A percentile compares a stretch with the other conserved stretches of the same genome.
These are phyloP conservation scores for Psophia crepitans DNA, from an alignment of 2,113 vertebrate genomes.

Conservation along the genomic window DNA sequence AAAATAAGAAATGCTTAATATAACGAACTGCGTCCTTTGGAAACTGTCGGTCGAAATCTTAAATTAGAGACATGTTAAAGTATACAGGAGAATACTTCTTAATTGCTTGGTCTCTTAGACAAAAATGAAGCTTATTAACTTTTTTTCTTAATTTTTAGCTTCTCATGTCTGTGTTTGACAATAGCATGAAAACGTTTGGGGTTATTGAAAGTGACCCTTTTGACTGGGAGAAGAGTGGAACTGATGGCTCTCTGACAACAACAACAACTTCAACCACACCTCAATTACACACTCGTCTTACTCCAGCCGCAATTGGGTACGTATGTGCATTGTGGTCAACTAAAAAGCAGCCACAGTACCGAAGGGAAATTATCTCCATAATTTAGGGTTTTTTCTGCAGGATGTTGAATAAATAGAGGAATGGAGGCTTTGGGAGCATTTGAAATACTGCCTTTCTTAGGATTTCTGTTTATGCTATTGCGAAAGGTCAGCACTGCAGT, in stretches of 20 bases:
- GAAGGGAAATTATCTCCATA: neutral
- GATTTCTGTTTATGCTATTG: neutral
- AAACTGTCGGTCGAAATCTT: neutral
- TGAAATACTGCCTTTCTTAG: neutral
- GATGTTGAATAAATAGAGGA: neutral
- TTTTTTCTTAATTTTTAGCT: slow-evolving; percentile 76
- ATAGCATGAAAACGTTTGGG: slow-evolving; percentile 93
- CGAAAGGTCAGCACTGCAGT: neutral
- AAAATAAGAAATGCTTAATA: neutral
- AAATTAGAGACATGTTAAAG: neutral
- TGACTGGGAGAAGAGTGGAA: slow-evolving; percentile 93
- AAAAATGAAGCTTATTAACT: neutral
- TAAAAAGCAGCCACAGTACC: neutral
- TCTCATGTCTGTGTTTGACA: slow-evolving; percentile 95
- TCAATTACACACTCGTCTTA: slow-evolving; percentile 93
- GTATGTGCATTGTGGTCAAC: neutral
- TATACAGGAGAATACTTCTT: neutral
- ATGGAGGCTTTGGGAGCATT: neutral
- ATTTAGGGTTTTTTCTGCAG: neutral
- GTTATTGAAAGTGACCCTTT: slow-evolving; percentile 94
- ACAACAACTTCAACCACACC: slow-evolving; percentile 87
- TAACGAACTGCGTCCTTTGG: neutral
- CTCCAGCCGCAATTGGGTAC: slow-evolving; percentile 93
- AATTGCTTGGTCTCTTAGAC: neutral
- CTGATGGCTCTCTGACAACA: slow-evolving; percentile 87